Evolutionary conservation across 1,140 invertebrate genomes (phyloP).

Genomic region (Papilio polytes): DNA sequence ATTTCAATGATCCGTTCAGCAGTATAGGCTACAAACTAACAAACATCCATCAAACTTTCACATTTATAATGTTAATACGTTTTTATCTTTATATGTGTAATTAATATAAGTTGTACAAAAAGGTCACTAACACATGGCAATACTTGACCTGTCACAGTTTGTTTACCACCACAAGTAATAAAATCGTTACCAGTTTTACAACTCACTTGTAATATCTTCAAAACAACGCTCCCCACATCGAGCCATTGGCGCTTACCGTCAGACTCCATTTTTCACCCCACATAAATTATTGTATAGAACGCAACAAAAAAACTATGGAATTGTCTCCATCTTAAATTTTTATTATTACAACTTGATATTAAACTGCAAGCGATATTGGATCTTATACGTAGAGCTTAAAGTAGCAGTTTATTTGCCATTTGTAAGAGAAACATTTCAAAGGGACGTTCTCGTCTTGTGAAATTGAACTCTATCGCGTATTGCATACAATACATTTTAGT

Average conservation of each 20-base stretch:
- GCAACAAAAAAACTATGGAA: slow-evolving; percentile 35
- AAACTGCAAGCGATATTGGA: neutral
- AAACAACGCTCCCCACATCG: slow-evolving; percentile 14
- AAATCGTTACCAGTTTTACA: slow-evolving; percentile 12
- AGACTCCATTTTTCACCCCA: slow-evolving; percentile 38
- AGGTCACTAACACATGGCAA: neutral
- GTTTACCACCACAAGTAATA: slow-evolving; percentile 10
- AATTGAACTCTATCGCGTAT: slow-evolving; percentile 18
- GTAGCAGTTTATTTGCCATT: neutral
- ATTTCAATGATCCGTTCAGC: no score
- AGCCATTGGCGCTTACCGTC: slow-evolving; percentile 25
- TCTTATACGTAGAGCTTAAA: neutral
- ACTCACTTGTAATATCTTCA: slow-evolving; percentile 8
- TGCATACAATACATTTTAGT: neutral
- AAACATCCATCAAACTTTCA: no score
- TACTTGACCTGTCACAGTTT: neutral
- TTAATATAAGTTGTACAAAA: no score
- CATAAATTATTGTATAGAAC: slow-evolving; percentile 39
- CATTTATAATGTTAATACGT: no score
- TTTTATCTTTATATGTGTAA: no score
- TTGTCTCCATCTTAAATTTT: slow-evolving; percentile 39
- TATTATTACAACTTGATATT: slow-evolving; percentile 21
- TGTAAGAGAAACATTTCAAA: neutral
- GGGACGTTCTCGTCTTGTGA: neutral
- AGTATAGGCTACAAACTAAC: no score